Evolutionary conservation across 1,140 invertebrate genomes (phyloP).

Genomic region (Drosophila obscura): DNA sequence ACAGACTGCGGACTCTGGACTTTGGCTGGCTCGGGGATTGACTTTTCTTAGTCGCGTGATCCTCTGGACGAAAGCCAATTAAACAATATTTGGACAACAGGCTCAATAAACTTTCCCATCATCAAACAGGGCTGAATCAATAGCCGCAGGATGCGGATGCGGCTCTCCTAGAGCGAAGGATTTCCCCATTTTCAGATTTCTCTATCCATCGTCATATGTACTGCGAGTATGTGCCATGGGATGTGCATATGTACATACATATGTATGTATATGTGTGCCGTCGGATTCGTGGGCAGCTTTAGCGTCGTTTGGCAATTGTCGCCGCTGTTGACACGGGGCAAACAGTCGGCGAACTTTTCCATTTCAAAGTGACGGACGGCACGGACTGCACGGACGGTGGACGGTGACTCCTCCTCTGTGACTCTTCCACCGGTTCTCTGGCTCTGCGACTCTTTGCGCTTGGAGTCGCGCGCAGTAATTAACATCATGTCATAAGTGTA

Average conservation of each 20-base stretch:
- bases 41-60: conserved; percentile 34
- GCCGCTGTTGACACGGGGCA: conserved; percentile 47
- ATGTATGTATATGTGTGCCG: background rate
- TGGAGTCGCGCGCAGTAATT: conserved; percentile 70
- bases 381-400: no score
- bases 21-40: conserved; percentile 7
- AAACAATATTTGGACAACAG: conserved; percentile 68
- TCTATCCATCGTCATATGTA: background rate
- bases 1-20: conserved; percentile 15
- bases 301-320: conserved; percentile 50
- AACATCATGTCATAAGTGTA: conserved; percentile 81
- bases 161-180: background rate
- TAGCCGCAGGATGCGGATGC: conserved; percentile 6
- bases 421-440: conserved; percentile 16
- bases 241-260: conserved; percentile 3
- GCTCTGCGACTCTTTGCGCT: conserved; percentile 5
- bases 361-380: conserved; percentile 34
- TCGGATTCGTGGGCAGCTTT: conserved; percentile 36
- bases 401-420: background rate
- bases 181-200: conserved; percentile 18
- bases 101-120: conserved; percentile 57
- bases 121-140: conserved; percentile 43
- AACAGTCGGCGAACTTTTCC: conserved; percentile 53
- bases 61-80: conserved; percentile 57
- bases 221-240: no score